Percentiles rank a stretch among this genome's conserved stretches.
Evolutionary conservation across 1,140 invertebrate genomes (phyloP).

Genomic region (Scaptomyza montana): DNA sequence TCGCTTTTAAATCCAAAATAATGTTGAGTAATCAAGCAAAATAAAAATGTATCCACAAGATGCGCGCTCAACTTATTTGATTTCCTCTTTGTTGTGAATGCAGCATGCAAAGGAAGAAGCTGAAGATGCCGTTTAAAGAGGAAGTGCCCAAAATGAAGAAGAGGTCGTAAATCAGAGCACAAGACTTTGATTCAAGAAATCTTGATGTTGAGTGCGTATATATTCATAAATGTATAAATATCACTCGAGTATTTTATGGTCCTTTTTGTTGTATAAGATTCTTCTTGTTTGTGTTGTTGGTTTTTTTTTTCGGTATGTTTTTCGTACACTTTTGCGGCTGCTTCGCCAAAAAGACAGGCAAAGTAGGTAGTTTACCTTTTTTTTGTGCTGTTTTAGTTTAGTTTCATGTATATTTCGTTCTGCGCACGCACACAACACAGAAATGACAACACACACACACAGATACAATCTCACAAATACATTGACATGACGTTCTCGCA

Average conservation of each 20-base stretch:
- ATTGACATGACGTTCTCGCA: slow-evolving; percentile 19
- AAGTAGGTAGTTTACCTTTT: slow-evolving; percentile 78
- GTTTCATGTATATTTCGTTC: slow-evolving; percentile 23
- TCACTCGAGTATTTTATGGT: slow-evolving; percentile 33
- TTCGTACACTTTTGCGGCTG: slow-evolving; percentile 78
- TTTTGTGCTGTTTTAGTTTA: slow-evolving; percentile 17
- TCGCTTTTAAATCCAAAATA: slow-evolving; percentile 60
- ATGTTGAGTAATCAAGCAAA: slow-evolving; percentile 37
- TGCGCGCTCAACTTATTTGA: slow-evolving; percentile 23
- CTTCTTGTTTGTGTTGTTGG: slow-evolving; percentile 14
- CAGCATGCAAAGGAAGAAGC: slow-evolving; percentile 18
- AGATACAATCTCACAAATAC: slow-evolving; percentile 46
- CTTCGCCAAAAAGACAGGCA: slow-evolving; percentile 62
- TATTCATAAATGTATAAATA: slow-evolving; percentile 24
- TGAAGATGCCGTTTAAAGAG: slow-evolving; percentile 40
- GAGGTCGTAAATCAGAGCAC: slow-evolving; percentile 70
- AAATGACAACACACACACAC: slow-evolving; percentile 29
- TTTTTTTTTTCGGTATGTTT: slow-evolving; percentile 61
- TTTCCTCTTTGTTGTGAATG: slow-evolving; percentile 1
- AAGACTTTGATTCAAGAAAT: slow-evolving; percentile 43
- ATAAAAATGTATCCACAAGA: slow-evolving; percentile 36
- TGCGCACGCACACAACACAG: slow-evolving; percentile 17
- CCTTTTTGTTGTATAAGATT: slow-evolving; percentile 4
- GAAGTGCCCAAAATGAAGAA: slow-evolving; percentile 50
- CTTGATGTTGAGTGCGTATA: slow-evolving; percentile 4